phyloP scores from a whole-genome alignment of 2,113 vertebrate genomes.

The Ariopsis seemanni region DNA sequence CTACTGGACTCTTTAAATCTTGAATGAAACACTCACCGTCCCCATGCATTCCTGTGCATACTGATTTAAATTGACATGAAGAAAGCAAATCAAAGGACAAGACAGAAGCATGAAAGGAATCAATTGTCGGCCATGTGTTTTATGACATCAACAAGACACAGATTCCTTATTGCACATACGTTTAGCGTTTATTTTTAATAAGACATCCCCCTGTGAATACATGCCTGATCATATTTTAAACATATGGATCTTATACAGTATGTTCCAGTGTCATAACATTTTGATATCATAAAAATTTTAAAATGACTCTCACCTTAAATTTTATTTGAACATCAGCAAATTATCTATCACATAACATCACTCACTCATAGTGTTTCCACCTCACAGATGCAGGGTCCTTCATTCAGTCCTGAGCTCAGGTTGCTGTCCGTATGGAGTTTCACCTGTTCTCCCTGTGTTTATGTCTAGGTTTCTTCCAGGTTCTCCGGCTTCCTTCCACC shows the following conservation, averaged over 20 bases:
- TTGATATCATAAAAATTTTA: conserved; percentile 6
- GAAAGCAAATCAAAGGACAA: conserved; percentile 5
- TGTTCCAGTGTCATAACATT: conserved; percentile 18
- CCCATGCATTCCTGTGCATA: background rate
- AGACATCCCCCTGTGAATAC: conserved; percentile 1
- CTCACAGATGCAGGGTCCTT: background rate
- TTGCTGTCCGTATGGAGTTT: background rate
- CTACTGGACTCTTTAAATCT: background rate
- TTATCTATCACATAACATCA: conserved; percentile 6
- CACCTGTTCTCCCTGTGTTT: background rate
- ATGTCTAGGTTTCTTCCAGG: background rate
- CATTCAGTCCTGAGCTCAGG: background rate
- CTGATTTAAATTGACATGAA: conserved; percentile 9
- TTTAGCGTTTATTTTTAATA: conserved; percentile 40
- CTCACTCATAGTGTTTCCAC: background rate
- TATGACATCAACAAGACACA: background rate
- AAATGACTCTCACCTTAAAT: background rate
- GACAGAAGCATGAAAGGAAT: conserved; percentile 1
- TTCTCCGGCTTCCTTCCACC: background rate
- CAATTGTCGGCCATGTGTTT: background rate
- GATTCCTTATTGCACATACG: conserved; percentile 32
- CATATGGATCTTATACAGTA: conserved; percentile 25
- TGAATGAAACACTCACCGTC: background rate
- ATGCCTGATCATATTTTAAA: conserved; percentile 12
- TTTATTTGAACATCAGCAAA: background rate